Conservation (phyloP, 2,113 vertebrate genomes). For the Upupa epops region DNA sequence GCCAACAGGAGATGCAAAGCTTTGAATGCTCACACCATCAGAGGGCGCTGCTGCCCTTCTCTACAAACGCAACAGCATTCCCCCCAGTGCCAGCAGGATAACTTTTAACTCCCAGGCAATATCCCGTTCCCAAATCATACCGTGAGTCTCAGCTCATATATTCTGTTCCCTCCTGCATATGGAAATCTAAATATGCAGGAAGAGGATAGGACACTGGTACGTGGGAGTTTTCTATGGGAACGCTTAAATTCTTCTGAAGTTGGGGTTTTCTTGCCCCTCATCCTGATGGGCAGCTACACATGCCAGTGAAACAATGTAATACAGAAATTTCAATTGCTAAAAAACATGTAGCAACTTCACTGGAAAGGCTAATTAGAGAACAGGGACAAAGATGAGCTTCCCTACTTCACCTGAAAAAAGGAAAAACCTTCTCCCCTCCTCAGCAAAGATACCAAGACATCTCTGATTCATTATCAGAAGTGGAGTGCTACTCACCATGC, state of each 20-base stretch:
- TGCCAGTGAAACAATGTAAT: neutral
- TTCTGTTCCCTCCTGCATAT: neutral
- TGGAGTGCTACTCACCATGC: slow-evolving; percentile 90
- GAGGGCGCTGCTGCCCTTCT: slow-evolving; percentile 70
- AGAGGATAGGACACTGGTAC: neutral
- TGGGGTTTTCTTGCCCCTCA: neutral
- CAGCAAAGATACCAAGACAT: slow-evolving; percentile 23
- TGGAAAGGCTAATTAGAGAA: neutral
- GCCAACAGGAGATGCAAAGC: neutral
- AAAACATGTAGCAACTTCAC: neutral
- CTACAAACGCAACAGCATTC: neutral
- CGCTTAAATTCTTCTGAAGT: neutral
- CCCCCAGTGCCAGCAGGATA: neutral
- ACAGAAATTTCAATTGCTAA: neutral
- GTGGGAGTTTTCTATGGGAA: neutral
- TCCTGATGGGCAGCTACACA: neutral
- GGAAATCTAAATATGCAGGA: neutral
- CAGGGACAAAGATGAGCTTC: neutral
- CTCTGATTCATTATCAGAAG: slow-evolving; percentile 67
- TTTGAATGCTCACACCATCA: slow-evolving; percentile 46
- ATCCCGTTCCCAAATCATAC: neutral
- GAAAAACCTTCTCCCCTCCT: slow-evolving; percentile 1
- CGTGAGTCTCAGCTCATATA: neutral
- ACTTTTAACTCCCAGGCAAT: neutral
- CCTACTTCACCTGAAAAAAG: neutral